A percentile compares a stretch with the other conserved stretches of the same genome.
Conservation (phyloP, 2,888 invertebrate species). For the Dinocampus coccinellae region DNA sequence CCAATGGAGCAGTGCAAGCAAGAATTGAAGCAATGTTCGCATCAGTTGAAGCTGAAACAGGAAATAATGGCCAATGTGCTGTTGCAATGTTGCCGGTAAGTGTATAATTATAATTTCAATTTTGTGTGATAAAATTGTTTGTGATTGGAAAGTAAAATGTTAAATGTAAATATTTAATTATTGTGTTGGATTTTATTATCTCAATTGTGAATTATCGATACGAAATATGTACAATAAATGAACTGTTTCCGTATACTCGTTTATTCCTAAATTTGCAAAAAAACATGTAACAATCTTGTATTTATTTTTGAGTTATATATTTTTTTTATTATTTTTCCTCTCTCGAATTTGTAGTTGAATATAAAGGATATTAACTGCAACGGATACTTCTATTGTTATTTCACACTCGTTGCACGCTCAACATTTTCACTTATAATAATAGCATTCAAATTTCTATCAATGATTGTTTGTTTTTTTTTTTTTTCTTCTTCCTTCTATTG, state of each 20-base stretch:
- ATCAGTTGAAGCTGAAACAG: constrained; percentile 66
- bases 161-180: not conserved
- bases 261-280: not conserved
- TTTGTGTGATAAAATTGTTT: not conserved
- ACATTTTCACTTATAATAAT: constrained; percentile 56
- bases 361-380: no score
- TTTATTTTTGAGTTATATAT: no score
- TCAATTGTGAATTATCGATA: not conserved
- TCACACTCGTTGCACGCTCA: constrained; percentile 31
- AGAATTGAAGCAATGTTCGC: constrained; percentile 88
- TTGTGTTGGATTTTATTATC: not conserved
- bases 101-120: not conserved
- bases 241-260: not conserved
- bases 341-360: not conserved
- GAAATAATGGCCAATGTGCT: constrained; percentile 62
- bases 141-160: not conserved
- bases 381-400: not conserved
- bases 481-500: no score
- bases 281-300: no score
- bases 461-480: no score
- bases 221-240: not conserved
- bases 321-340: not conserved
- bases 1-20: constrained; percentile 84
- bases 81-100: constrained; percentile 63
- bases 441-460: constrained; percentile 38